Evolutionary conservation across 2,797 vertebrate species (phyloP).

Genomic region (Vultur gryphus): DNA sequence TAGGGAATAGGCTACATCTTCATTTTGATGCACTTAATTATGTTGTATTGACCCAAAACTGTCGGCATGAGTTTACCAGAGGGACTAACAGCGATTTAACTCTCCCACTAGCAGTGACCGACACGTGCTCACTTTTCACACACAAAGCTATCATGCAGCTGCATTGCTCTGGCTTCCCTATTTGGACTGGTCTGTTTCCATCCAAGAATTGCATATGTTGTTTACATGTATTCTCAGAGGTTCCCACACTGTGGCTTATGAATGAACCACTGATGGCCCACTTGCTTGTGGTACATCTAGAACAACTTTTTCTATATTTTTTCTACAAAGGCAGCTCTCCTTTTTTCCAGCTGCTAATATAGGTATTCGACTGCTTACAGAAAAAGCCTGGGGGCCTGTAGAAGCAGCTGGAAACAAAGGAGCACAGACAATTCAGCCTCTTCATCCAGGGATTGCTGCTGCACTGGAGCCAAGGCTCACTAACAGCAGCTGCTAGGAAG

Average conservation of each 20-base stretch:
- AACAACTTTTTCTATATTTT: not conserved
- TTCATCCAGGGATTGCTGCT: not conserved
- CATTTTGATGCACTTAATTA: not conserved
- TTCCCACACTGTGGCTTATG: not conserved
- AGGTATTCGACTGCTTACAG: not conserved
- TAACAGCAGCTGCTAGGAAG: not conserved
- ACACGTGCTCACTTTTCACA: not conserved
- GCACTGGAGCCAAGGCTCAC: not conserved
- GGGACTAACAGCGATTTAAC: not conserved
- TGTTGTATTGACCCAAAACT: not conserved
- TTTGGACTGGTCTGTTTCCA: not conserved
- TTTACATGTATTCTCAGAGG: not conserved
- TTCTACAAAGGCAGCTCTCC: not conserved
- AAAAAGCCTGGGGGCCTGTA: not conserved
- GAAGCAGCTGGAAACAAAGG: not conserved
- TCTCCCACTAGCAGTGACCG: not conserved
- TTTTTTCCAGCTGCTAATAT: not conserved
- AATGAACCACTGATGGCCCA: not conserved
- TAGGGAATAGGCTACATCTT: not conserved
- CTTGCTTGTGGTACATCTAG: not conserved
- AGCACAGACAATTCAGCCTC: not conserved
- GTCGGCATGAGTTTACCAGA: fast-evolving
- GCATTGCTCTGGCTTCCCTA: not conserved
- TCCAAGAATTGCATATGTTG: not conserved
- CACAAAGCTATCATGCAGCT: not conserved